Evolutionary conservation across 2,113 vertebrate genomes (phyloP).

Genomic region (Sceloporus undulatus): DNA sequence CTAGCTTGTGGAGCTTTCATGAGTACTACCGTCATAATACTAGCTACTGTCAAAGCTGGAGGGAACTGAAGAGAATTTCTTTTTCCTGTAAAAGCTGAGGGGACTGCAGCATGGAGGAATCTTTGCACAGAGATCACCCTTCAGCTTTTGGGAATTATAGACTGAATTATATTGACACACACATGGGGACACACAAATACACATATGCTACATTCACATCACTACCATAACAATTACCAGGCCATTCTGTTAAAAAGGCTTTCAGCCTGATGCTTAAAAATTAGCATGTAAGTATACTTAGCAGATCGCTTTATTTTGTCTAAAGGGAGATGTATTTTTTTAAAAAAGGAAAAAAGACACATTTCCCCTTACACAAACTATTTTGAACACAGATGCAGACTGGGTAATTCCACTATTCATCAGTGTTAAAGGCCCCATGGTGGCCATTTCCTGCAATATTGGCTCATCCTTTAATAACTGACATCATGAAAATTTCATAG

Average conservation of each 20-base stretch:
- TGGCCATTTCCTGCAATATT: conserved; percentile 27
- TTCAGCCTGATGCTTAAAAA: conserved; percentile 34
- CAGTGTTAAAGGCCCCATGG: conserved; percentile 13
- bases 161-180: not conserved
- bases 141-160: not conserved
- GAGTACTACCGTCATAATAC: no score
- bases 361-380: conserved; percentile 6
- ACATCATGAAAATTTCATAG: conserved; percentile 61
- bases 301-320: conserved; percentile 24
- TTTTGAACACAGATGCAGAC: conserved; percentile 34
- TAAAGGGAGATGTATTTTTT: conserved; percentile 11
- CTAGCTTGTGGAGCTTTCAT: no score
- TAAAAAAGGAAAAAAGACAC: conserved; percentile 26
- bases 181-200: no score
- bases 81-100: no score
- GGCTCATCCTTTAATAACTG: conserved; percentile 33
- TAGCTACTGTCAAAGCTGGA: no score
- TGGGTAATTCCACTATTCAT: conserved; percentile 31
- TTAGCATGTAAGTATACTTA: conserved; percentile 60
- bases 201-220: not conserved
- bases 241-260: conserved; percentile 38
- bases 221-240: not conserved
- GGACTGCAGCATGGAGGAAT: no score
- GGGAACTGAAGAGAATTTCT: no score
- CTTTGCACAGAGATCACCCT: not conserved